Evolutionary conservation across 2,113 vertebrate species (phyloP).

Genomic region (Dipodomys ordii): DNA sequence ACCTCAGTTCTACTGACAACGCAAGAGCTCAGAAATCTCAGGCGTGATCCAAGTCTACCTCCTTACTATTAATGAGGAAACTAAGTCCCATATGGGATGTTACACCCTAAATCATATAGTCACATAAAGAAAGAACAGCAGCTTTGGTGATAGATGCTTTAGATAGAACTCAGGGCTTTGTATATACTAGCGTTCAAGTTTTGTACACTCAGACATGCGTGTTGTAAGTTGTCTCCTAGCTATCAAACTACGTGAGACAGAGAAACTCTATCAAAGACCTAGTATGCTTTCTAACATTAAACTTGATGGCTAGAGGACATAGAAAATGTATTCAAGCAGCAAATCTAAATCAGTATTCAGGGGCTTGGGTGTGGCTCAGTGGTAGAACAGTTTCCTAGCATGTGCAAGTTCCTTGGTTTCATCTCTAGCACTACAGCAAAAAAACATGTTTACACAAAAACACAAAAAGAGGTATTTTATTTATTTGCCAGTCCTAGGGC

Average conservation of each 20-base stretch:
- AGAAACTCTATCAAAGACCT: slow-evolving; percentile 10
- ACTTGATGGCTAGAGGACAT: not conserved
- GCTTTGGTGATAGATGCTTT: too few relatives aligned
- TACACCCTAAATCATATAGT: not conserved
- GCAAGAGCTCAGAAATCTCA: not conserved
- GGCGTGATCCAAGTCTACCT: not conserved
- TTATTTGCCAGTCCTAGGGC: too few relatives aligned
- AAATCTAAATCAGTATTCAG: not conserved
- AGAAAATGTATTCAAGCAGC: not conserved
- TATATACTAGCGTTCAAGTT: not conserved
- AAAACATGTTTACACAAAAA: not conserved
- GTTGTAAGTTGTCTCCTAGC: not conserved
- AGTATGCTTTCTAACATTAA: slow-evolving; percentile 13
- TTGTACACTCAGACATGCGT: not conserved
- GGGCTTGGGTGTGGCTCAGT: not conserved
- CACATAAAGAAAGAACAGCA: not conserved
- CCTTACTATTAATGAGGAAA: not conserved
- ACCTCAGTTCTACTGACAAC: not conserved
- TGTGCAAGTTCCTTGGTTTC: not conserved
- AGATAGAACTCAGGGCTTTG: not conserved
- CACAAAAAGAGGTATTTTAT: not conserved
- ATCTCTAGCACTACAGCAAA: not conserved
- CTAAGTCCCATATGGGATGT: not conserved
- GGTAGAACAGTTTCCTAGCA: not conserved
- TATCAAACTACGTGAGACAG: not conserved